phyloP scores from a whole-genome alignment of 2,888 invertebrate genomes.

The Meliscaeva auricollis region DNA sequence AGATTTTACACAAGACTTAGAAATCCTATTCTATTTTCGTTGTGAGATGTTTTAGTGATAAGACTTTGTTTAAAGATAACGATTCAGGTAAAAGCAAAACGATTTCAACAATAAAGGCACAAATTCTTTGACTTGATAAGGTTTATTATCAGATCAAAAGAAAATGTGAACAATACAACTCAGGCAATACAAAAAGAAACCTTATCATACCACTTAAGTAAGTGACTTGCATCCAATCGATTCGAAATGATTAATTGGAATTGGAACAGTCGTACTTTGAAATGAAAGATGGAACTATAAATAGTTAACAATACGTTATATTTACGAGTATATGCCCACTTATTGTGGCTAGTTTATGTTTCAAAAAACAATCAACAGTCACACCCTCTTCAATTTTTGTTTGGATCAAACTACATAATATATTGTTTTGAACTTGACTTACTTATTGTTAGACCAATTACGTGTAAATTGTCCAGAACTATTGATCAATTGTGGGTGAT shows the following conservation, averaged over 20 bases:
- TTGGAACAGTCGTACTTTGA: slow-evolving; percentile 3
- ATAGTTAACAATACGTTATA: neutral
- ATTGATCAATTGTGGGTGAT: slow-evolving; percentile 57
- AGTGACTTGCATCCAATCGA: neutral
- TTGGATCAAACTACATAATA: slow-evolving; percentile 2
- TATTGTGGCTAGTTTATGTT: neutral
- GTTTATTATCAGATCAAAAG: neutral
- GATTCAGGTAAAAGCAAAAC: slow-evolving; percentile 43
- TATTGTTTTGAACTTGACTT: slow-evolving; percentile 65
- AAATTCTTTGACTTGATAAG: neutral
- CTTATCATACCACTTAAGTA: slow-evolving; percentile 28
- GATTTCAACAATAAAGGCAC: no score
- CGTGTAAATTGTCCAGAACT: slow-evolving; percentile 58
- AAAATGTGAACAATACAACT: slow-evolving; percentile 5
- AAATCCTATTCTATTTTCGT: slow-evolving; percentile 6
- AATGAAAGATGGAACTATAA: neutral
- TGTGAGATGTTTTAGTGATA: slow-evolving; percentile 41
- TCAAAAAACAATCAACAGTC: slow-evolving; percentile 38
- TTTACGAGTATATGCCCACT: neutral
- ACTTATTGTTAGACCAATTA: slow-evolving; percentile 63
- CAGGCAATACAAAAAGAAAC: neutral
- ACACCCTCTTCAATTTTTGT: slow-evolving; percentile 15
- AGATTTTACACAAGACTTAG: slow-evolving; percentile 7
- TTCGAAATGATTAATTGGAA: neutral
- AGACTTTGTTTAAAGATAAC: slow-evolving; percentile 38